Conservation (phyloP, 2,888 invertebrate species). For the Limnephilus lunatus region DNA sequence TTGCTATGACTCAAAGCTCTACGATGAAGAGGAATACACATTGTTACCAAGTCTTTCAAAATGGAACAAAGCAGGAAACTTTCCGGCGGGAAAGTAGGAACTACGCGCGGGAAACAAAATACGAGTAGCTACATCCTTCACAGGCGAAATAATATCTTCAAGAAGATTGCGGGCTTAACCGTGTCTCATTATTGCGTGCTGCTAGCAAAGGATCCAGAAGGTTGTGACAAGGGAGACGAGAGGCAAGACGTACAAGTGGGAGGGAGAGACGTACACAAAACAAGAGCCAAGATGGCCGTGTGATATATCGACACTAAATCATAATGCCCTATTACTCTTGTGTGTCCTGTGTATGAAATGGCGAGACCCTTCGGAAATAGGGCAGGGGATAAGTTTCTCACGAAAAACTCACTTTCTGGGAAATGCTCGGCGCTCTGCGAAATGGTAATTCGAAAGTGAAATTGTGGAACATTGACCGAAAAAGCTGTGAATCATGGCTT, state of each 20-base stretch:
- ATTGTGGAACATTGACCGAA: slow-evolving; percentile 2
- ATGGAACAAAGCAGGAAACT: slow-evolving; percentile 22
- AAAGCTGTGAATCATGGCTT: slow-evolving; percentile 9
- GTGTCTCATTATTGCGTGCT: slow-evolving; percentile 60
- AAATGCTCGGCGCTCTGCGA: not conserved
- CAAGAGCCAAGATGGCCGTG: slow-evolving; percentile 61
- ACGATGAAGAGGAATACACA: not conserved
- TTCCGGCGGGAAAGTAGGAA: slow-evolving; percentile 16
- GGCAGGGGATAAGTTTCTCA: slow-evolving; percentile 30
- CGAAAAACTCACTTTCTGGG: slow-evolving; percentile 21
- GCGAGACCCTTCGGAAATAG: slow-evolving; percentile 45
- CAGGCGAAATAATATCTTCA: slow-evolving; percentile 57
- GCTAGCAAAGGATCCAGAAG: slow-evolving; percentile 3
- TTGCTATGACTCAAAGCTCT: not conserved
- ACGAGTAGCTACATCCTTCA: slow-evolving; percentile 30
- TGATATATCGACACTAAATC: slow-evolving; percentile 66
- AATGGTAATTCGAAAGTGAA: slow-evolving; percentile 17
- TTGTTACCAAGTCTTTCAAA: slow-evolving; percentile 16
- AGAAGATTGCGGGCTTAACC: slow-evolving; percentile 63
- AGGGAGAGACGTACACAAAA: slow-evolving; percentile 55
- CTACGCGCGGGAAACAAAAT: slow-evolving; percentile 15
- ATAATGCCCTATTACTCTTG: slow-evolving; percentile 66
- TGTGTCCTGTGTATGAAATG: slow-evolving; percentile 46
- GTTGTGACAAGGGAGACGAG: slow-evolving; percentile 20
- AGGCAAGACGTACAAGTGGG: not conserved